Base-by-base conservation (phyloP, 2,113 vertebrate species). In the Climacteris rufus region DNA sequence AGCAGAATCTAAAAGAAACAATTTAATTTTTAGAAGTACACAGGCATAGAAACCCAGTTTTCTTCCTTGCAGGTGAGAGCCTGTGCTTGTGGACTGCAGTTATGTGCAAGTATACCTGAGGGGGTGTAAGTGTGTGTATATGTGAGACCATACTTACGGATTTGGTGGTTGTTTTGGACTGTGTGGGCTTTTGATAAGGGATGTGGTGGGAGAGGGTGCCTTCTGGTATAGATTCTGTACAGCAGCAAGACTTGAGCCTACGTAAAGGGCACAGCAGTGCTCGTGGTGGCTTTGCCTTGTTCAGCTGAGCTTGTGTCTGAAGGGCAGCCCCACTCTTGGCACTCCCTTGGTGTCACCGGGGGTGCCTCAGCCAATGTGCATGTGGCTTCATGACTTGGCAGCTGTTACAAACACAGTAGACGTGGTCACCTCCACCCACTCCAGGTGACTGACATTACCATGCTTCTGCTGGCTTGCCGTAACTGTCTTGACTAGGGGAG, bases 401-500 rank as follows among this genome's bases (percentile, higher is more conserved):
- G 89, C 93, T 66, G 44, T 87, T 80, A 74, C 68, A 76, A 75
- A 60, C 7, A 12, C 75, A 39, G 60, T 88, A 89, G 91, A 59
- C 75, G 83, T 37, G 94, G 76, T 97, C 85, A 82, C 89, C 94
- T 95, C 87, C 95, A 39, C 84, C 94, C 89, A 40, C 69, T 91
- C 60, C 87, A 61, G 56, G 89, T 97, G 78, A 96, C 79, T 27
- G 31, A 56, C 35, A 44, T 57, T 85, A 61, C 92, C 71, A 30
- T 88, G 91, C 92, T 96, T 80, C 95, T 0, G 2, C 83, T 97
- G 97, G 83, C 87, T 96, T 97, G 97, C 71, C 87, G 27, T 97
- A 93, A 97, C 95, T 97, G 6, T 90, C 89, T 95, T 96, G 91
- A 94, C 91, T 97, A 96, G 96, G 83, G 89, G 53, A 83, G 66